Evolutionary conservation across 1,140 invertebrate species (phyloP).

Genomic region (Stenopsyche tienmushanensis): DNA sequence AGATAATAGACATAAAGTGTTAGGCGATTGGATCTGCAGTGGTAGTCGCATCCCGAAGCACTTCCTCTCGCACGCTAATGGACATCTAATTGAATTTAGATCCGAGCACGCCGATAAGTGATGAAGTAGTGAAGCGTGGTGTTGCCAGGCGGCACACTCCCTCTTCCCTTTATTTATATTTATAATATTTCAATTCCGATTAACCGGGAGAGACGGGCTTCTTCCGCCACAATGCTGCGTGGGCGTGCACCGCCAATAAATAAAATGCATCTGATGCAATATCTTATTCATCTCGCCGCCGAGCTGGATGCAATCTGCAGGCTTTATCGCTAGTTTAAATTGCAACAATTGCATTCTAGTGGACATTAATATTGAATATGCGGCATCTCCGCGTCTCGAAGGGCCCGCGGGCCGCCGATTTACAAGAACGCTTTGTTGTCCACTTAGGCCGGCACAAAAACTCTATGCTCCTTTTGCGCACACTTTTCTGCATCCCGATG

Average conservation of each 20-base stretch:
- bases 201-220: too few relatives aligned
- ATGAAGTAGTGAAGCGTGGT: constrained; percentile 24
- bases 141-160: not conserved
- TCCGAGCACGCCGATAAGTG: constrained; percentile 29
- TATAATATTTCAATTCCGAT: constrained; percentile 18
- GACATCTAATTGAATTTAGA: constrained; percentile 40
- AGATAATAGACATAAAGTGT: constrained; percentile 9
- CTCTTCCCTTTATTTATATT: constrained; percentile 19
- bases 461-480: not conserved
- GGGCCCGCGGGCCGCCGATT: not conserved
- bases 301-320: constrained; percentile 2
- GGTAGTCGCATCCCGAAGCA: too few relatives aligned
- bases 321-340: constrained; percentile 25
- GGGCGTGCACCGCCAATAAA: constrained; percentile 20
- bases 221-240: constrained; percentile 12
- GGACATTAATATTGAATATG: constrained; percentile 18
- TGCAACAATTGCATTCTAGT: constrained; percentile 26
- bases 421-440: not conserved
- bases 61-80: constrained; percentile 24
- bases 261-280: constrained; percentile 17
- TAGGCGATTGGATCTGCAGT: constrained; percentile 13
- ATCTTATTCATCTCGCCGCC: constrained; percentile 26
- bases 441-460: too few relatives aligned
- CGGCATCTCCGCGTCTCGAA: not conserved
- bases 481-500: not conserved